phyloP scores from a whole-genome alignment of 2,888 invertebrate species.

The Philopedon plagiatum region DNA sequence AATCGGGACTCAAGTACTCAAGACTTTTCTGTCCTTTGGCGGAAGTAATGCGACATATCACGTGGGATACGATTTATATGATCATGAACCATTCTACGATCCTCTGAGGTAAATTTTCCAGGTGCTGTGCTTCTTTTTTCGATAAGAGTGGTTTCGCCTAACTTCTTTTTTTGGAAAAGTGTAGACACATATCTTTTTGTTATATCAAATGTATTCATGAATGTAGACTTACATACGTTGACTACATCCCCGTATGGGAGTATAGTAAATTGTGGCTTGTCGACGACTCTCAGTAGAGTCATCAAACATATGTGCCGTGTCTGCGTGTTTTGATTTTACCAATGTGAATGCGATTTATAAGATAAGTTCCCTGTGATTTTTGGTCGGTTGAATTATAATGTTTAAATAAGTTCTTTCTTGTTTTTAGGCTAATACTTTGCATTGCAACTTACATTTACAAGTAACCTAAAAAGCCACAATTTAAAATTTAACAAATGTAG shows the following conservation, averaged over 20 bases:
- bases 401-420: conserved; percentile 10
- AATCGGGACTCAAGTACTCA: conserved; percentile 7
- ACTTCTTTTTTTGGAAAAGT: conserved; percentile 7
- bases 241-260: conserved; percentile 24
- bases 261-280: conserved; percentile 14
- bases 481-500: background rate
- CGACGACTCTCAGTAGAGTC: conserved; percentile 7
- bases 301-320: conserved; percentile 19
- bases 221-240: conserved; percentile 15
- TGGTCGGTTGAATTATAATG: conserved; percentile 13
- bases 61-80: too few relatives aligned
- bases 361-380: conserved; percentile 14
- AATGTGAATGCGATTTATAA: conserved; percentile 14
- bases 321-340: conserved; percentile 6
- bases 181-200: conserved; percentile 1
- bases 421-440: conserved; percentile 6
- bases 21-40: background rate
- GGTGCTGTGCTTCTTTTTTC: conserved; percentile 13
- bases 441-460: conserved; percentile 12
- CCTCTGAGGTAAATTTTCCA: conserved; percentile 7
- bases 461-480: conserved; percentile 16
- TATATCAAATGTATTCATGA: conserved; percentile 15
- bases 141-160: conserved; percentile 12
- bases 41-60: too few relatives aligned
- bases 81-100: conserved; percentile 2